Evolutionary conservation across 2,888 invertebrate genomes (phyloP).

Genomic region (Fissipunctia ypsillon): DNA sequence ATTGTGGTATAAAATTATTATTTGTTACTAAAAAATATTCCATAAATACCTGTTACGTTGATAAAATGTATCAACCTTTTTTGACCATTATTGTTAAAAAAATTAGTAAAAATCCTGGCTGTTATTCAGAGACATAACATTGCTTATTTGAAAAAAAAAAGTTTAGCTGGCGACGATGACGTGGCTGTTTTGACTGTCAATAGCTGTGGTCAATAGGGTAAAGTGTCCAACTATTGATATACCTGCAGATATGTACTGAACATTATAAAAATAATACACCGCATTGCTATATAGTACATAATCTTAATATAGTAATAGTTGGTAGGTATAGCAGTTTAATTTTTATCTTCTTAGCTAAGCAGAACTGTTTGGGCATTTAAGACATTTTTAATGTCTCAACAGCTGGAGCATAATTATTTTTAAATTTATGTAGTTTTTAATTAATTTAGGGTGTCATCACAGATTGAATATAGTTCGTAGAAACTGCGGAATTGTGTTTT

Average conservation of each 20-base stretch:
- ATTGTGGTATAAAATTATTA: neutral
- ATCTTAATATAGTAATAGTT: too few relatives aligned
- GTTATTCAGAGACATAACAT: neutral
- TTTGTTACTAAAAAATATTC: neutral
- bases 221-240: constrained; percentile 15
- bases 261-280: neutral
- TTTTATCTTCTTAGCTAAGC: neutral
- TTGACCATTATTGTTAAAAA: neutral
- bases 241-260: neutral
- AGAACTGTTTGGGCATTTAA: too few relatives aligned
- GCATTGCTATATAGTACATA: neutral
- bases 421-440: neutral
- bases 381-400: neutral
- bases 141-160: neutral
- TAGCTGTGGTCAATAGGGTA: constrained; percentile 30
- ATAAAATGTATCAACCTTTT: neutral
- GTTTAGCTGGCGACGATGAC: too few relatives aligned
- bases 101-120: constrained; percentile 4
- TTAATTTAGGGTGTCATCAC: neutral
- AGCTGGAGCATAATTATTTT: neutral
- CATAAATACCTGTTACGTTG: neutral
- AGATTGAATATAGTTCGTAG: too few relatives aligned
- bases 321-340: neutral
- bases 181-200: constrained; percentile 6
- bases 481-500: neutral